These are phyloP conservation scores for Onychostoma macrolepis DNA, from an alignment of 2,113 vertebrate genomes.

Conservation along the genomic window DNA sequence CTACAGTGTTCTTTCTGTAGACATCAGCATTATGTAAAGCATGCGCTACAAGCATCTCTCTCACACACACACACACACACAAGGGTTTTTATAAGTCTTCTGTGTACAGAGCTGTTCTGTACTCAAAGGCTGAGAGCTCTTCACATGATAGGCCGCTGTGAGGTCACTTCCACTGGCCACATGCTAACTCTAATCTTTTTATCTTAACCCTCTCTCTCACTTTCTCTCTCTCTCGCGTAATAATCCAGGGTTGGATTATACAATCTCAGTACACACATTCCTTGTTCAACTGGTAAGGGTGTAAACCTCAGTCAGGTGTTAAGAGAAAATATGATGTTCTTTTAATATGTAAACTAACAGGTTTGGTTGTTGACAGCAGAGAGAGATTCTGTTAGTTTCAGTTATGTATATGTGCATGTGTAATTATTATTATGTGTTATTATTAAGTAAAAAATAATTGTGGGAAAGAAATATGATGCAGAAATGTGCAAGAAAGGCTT, in stretches of 20 bases:
- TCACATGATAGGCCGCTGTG: conserved; percentile 1
- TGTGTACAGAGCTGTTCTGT: background rate
- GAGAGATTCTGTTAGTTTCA: background rate
- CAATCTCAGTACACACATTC: conserved; percentile 7
- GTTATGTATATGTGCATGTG: background rate
- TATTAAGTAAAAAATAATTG: no score
- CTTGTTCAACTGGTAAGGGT: background rate
- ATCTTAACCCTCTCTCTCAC: background rate
- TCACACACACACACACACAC: background rate
- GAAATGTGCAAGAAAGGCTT: no score
- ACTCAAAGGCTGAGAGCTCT: background rate
- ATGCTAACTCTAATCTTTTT: conserved; percentile 24
- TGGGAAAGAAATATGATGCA: no score
- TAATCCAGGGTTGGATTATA: conserved; percentile 20
- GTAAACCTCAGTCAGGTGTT: background rate
- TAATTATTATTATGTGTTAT: background rate
- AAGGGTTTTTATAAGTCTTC: conserved; percentile 10
- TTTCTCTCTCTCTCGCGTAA: background rate
- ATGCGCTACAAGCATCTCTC: background rate
- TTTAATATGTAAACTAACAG: background rate
- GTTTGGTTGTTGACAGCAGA: background rate
- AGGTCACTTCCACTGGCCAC: conserved; percentile 12
- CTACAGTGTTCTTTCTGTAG: background rate
- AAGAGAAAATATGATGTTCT: background rate
- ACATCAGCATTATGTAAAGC: conserved; percentile 32